Evolutionary conservation across 2,888 invertebrate species (phyloP).

Genomic region (Meiosimyza decipiens): DNA sequence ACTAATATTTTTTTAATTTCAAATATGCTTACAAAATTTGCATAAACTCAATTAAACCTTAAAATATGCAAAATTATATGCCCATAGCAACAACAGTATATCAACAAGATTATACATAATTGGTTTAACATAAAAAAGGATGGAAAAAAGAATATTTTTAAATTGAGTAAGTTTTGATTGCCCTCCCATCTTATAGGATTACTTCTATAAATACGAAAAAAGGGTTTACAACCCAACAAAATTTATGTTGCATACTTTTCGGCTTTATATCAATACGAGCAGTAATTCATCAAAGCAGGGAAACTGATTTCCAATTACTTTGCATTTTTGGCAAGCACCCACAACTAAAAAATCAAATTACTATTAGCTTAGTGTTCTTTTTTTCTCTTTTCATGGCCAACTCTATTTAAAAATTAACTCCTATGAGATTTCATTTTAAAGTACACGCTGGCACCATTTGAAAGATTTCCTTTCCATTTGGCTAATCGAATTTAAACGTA

Average conservation of each 20-base stretch:
- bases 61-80: conserved; percentile 2
- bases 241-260: no score
- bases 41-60: conserved; percentile 4
- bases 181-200: no score
- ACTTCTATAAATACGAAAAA: no score
- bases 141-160: not conserved
- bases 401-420: no score
- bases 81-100: no score
- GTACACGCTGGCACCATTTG: not conserved
- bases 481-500: conserved; percentile 22
- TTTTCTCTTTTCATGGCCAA: not conserved
- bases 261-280: no score
- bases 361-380: not conserved
- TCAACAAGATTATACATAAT: no score
- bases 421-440: no score
- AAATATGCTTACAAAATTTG: not conserved
- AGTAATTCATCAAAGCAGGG: not conserved
- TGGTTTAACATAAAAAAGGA: not conserved
- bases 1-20: no score
- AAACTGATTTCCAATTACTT: conserved; percentile 11
- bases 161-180: not conserved
- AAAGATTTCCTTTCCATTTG: conserved; percentile 19
- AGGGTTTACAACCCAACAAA: no score
- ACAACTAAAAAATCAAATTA: not conserved
- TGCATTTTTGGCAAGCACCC: not conserved